phyloP scores from a whole-genome alignment of 2,888 invertebrate genomes.

The Caenorhabditis virilis region DNA sequence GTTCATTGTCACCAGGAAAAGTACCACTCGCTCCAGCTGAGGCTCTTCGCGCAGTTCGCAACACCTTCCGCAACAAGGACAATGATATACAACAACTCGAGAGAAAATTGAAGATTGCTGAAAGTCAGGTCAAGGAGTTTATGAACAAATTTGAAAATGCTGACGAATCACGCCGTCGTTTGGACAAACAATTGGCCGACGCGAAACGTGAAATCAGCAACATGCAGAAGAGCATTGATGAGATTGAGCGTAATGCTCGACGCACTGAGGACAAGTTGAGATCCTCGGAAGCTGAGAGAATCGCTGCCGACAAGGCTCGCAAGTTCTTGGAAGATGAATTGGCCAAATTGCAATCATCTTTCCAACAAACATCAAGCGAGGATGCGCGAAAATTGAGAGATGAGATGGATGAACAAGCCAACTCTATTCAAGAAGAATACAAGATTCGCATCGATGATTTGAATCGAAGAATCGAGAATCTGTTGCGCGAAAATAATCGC shows the following conservation, averaged over 20 bases:
- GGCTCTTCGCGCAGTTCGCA: constrained; percentile 63
- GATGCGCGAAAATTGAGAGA: constrained; percentile 62
- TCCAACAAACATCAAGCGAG: constrained; percentile 58
- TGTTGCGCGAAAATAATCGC: constrained; percentile 62
- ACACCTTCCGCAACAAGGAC: constrained; percentile 62
- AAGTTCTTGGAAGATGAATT: constrained; percentile 65
- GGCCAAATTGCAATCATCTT: constrained; percentile 62
- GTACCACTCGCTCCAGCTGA: constrained; percentile 61
- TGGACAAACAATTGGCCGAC: constrained; percentile 63
- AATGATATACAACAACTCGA: constrained; percentile 66
- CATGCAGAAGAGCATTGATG: constrained; percentile 60
- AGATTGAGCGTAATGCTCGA: constrained; percentile 58
- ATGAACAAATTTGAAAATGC: constrained; percentile 60
- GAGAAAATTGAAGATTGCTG: constrained; percentile 61
- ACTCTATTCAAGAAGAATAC: constrained; percentile 63
- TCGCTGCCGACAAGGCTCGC: constrained; percentile 63
- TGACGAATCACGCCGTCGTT: constrained; percentile 61
- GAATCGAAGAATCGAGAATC: constrained; percentile 60
- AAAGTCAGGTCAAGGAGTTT: constrained; percentile 59
- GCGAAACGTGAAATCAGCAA: constrained; percentile 56
- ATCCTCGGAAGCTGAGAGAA: constrained; percentile 56
- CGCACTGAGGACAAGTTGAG: constrained; percentile 64
- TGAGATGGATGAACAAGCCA: constrained; percentile 63
- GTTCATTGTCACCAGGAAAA: constrained; percentile 64
- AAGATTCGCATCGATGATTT: constrained; percentile 65